Evolutionary conservation across 2,888 invertebrate species (phyloP), one percentile per base, ranked within the genome.

Genomic region (Bellardia bayeri): DNA sequence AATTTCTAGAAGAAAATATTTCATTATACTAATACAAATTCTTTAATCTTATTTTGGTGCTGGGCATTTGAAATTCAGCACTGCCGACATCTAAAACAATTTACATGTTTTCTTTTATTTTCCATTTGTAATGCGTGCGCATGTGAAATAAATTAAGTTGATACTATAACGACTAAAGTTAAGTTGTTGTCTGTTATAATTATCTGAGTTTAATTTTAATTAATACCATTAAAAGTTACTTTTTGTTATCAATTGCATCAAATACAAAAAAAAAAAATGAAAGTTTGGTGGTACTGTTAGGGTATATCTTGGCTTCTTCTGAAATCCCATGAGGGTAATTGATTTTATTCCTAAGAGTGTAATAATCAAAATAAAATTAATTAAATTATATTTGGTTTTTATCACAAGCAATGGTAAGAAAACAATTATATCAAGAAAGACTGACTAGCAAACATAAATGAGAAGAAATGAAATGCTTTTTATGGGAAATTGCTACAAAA

Each of bases 111-210:
- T 23, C 1, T 56, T 9, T 23, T 56, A 16, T 56, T 56, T 23
- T 7, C 2, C 13, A 61, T 61, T 63, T 64, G 40, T 66, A 30
- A 83, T 71, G 76, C 82, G 76, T 76, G 82, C 63, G 42, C 33
- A 83, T 16, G 33, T 69, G 54, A 42, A 45, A 83, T 83, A 76
- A 69, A 83, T 83, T 71, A 64, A 68, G 49, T 69, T 76, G 66
- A 75, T 54, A 54, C 42, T 16, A 33, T 45, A 64, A 72, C 14
- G 23, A 71, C 51, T 54, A 8, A 61, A 61, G 37, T 37, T 64
- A 45, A 16, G 8, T 42, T n/a, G 6, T 37, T 58, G 33, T 7
- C 37, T 56, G 14, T 64, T 33, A 45, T 63, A 83, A 71, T 71
- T 64, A 78, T 69, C 63, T 61, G 61, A 23, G 54, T 76, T 82